A percentile compares a stretch with the other conserved stretches of the same genome.
Conservation (phyloP, 2,888 invertebrate genomes). For the Drosophila yooni region DNA sequence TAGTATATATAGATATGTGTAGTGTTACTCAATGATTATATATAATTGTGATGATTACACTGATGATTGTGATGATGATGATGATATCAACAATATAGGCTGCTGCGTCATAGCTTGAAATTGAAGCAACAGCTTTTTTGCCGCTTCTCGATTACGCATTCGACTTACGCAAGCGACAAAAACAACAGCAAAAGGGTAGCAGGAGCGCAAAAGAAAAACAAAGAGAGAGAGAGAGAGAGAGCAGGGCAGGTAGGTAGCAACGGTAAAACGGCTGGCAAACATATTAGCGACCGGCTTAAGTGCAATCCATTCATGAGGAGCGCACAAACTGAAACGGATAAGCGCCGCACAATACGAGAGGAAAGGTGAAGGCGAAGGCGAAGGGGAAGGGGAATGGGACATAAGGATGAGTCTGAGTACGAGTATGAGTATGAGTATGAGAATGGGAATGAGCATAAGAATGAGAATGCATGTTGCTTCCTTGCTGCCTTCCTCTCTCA, state of each 20-base stretch:
- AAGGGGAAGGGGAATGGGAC: neutral
- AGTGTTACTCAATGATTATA: neutral
- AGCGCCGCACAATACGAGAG: constrained; percentile 38
- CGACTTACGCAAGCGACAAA: constrained; percentile 26
- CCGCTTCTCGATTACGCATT: constrained; percentile 59
- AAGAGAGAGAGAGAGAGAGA: neutral
- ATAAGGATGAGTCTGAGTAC: constrained; percentile 7
- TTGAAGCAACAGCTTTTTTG: constrained; percentile 52
- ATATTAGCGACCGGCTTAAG: constrained; percentile 70
- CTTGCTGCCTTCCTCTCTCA: constrained; percentile 14
- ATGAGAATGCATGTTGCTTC: constrained; percentile 43
- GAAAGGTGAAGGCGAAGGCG: neutral
- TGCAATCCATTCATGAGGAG: constrained; percentile 62
- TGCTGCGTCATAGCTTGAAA: constrained; percentile 44
- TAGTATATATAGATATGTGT: neutral
- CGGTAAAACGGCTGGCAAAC: constrained; percentile 52
- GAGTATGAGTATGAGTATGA: constrained; percentile 6
- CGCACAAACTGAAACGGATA: constrained; percentile 49
- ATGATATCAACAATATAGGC: constrained; percentile 34
- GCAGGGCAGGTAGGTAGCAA: constrained; percentile 43
- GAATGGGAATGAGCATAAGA: constrained; percentile 36
- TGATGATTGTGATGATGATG: constrained; percentile 17
- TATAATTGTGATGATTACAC: neutral
- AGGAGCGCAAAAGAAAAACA: constrained; percentile 4
- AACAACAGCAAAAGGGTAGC: constrained; percentile 12